Evolutionary conservation across 2,113 vertebrate species (phyloP), one percentile per base, ranked within the genome.

Genomic region (Hucho hucho): DNA sequence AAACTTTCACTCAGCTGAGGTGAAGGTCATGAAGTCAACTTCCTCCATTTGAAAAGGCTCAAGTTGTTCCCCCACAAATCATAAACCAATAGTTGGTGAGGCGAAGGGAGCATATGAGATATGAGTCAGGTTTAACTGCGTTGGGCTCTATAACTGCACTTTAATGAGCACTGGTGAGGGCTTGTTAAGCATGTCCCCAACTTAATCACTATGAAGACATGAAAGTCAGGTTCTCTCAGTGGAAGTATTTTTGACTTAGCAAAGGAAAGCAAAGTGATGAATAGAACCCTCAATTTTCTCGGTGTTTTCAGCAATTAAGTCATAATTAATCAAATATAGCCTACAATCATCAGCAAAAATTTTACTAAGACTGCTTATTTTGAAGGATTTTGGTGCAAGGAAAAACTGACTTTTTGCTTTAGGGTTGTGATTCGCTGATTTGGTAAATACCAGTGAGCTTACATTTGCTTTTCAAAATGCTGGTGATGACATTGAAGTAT

Each of bases 101-200:
- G 37, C 13, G 7, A 28, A n/a, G n/a, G 46, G 43, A 59, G 47
- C 28, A 28, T 22, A 43, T 75, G 47, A 22, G 56, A 46, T 6
- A 26, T 28, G 32, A 47, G 22, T 69, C 64, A 61, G 66, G 37
- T 72, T 66, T 56, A 72, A 56, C 78, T 68, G 46, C 49, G 61
- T 67, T 76, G 73, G 69, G 72, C 75, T 82, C 72, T 59, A 72
- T 70, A 80, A 76, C 67, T 59, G 59, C 63, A 63, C 63, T 43
- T 9, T 83, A 85, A 80, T 85, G 72, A 85, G 69, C 78, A 70
- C 69, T 87, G 85, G 83, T 75, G 49, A 82, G 77, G 75, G 75
- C 81, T 71, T 74, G 75, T 81, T 65, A 76, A 73, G 46, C 65
- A 64, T 74, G 67, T 61, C 24, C 61, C 78, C 70, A 49, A 26